Evolutionary conservation across 2,113 vertebrate species (phyloP), one percentile per base, ranked within the genome.

Genomic region (Prolemur simus): DNA sequence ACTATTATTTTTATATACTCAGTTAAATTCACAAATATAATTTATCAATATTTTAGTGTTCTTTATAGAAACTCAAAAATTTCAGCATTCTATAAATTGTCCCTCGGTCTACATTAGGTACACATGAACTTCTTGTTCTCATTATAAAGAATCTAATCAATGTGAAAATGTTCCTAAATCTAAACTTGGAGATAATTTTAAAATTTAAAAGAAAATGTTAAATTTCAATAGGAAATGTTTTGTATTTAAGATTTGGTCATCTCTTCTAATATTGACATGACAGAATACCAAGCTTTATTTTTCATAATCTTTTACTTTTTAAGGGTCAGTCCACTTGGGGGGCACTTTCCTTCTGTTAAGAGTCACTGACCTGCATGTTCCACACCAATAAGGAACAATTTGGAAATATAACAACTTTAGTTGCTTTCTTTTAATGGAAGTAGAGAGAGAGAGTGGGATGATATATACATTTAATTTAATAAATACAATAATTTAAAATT

Each of bases 1-100:
- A 97, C 56, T 94, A 66, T 74, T 97, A 96, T 96, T 96, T 93
- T 87, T 97, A 90, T 93, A n/a, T 78, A 95, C 56, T 45, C 10
- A 34, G 12, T 76, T 90, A 84, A 76, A 34, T 54, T 34, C 37
- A 88, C 42, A 94, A 77, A 86, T 89, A 91, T 10, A 91, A n/a
- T 20, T 92, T 94, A 58, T 69, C n/a, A 73, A 0, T 45, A 52
- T 73, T 77, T 92, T 90, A 77, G 5, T 90, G 49, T 77, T 76
- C 39, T 87, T 83, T 89, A 56, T 9, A 90, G 85, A 81, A 92
- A 87, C 12, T 18, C 23, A 92, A 18, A 81, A 37, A 87, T 60
- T 45, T 73, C 45, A 94, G 80, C 5, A 39, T 45, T 96, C 25
- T 92, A n/a, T 85, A 87, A 97, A 80, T 12, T 89, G 32, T 71